Evolutionary conservation across 2,113 vertebrate genomes (phyloP), one percentile per base, ranked within the genome.

Genomic region (Phainopepla nitens): DNA sequence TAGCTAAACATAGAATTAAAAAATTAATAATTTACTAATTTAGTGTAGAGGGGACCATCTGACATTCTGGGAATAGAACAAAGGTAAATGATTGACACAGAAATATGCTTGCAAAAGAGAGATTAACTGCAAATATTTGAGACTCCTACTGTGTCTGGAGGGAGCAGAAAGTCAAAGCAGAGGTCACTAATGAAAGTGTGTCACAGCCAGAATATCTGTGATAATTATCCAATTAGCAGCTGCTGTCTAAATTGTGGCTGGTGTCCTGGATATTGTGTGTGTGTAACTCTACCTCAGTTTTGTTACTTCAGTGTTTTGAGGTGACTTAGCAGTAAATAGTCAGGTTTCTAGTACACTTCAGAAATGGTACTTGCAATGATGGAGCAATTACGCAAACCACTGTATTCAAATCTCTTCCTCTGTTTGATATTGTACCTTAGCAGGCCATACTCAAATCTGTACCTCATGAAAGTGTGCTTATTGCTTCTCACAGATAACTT

Each of bases 341-440:
- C 25, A 31, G 31, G 11, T 77, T 94, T 84, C 15, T 42, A 21
- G 33, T 42, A 3, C 51, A n/a, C 21, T 82, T 87, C 11, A 88
- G 61, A 71, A 75, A 19, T 33, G 11, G 7, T 60, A 8, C 14
- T 71, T 90, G 33, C 16, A 27, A 10, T 24, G 11, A 17, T 42
- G 47, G 25, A 87, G 15, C 47, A 29, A 2, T 82, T 90, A 57
- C 27, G 33, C 47, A 62, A 87, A 57, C 7, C 18, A 11, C 23
- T 60, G 14, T 42, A 21, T 66, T 79, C 11, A 45, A 28, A 45
- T 93, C 9, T 70, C 7, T 58, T 39, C 18, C 15, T 65, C 9
- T 72, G 20, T 82, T 89, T 83, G 41, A 6, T 77, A 28, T 3
- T 1, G 0, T 39, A 8, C 0, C 0, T 69, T 77, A 53, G 14